Evolutionary conservation across 2,113 vertebrate genomes (phyloP).

Genomic region (Pontoporia blainvillei): DNA sequence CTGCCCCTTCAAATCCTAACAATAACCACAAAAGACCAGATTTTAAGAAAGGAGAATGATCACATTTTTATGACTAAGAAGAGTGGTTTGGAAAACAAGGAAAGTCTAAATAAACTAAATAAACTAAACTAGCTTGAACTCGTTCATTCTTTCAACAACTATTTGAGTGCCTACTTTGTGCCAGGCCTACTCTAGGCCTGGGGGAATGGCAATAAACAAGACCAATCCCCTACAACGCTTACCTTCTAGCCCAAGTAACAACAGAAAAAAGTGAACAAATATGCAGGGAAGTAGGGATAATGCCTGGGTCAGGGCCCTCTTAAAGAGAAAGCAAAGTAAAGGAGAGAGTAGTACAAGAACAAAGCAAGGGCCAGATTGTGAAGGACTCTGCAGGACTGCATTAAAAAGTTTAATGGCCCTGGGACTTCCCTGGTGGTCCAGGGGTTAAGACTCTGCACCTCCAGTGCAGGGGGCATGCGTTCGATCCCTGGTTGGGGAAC

Average conservation of each 20-base stretch:
- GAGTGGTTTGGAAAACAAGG: background rate
- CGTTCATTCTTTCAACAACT: constrained; percentile 20
- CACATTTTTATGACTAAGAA: background rate
- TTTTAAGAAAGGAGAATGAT: background rate
- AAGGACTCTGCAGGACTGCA: background rate
- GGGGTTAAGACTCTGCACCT: too few relatives aligned
- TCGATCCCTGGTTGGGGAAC: too few relatives aligned
- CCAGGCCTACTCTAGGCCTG: background rate
- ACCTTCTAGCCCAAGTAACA: background rate
- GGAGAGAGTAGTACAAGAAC: background rate
- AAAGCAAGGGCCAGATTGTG: background rate
- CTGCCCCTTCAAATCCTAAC: background rate
- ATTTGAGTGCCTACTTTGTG: background rate
- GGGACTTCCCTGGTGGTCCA: too few relatives aligned
- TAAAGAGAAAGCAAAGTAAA: background rate
- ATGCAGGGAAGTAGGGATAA: background rate
- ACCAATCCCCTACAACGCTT: background rate
- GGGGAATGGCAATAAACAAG: background rate
- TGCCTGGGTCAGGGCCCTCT: background rate
- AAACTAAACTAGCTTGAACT: constrained; percentile 17
- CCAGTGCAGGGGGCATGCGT: too few relatives aligned
- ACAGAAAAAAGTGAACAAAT: background rate
- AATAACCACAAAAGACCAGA: background rate
- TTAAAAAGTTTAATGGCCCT: background rate
- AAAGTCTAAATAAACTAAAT: constrained; percentile 21